Evolutionary conservation across 2,888 invertebrate genomes (phyloP).

Genomic region (Thymelicus sylvestris): DNA sequence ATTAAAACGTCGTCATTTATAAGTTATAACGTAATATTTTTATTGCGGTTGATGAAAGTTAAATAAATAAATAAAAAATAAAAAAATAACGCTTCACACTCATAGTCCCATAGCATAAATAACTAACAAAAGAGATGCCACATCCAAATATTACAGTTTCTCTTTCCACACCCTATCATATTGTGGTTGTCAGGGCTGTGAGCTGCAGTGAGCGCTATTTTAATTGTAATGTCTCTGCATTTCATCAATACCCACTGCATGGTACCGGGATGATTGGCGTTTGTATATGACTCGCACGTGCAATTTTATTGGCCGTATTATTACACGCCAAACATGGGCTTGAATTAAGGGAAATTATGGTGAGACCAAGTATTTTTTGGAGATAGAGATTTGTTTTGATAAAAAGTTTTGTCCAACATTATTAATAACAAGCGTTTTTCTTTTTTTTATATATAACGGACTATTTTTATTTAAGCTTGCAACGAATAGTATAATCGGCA

Average conservation of each 20-base stretch:
- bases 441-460: no score
- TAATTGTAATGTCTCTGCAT: constrained; percentile 76
- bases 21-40: no score
- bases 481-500: no score
- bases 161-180: constrained; percentile 38
- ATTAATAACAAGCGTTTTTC: no score
- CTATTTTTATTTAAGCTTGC: no score
- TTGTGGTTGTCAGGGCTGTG: constrained; percentile 54
- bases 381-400: neutral
- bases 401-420: no score
- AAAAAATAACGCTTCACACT: no score
- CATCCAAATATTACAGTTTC: constrained; percentile 40
- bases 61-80: neutral
- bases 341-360: neutral
- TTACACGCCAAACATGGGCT: constrained; percentile 6
- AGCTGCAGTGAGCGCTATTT: constrained; percentile 57
- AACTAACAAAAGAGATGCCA: constrained; percentile 37
- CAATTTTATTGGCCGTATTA: constrained; percentile 6
- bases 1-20: no score
- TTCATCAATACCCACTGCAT: constrained; percentile 58
- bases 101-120: no score
- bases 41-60: no score
- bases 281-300: constrained; percentile 15
- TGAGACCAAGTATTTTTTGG: neutral
- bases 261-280: constrained; percentile 39